phyloP scores from a whole-genome alignment of 2,888 invertebrate species.

The Theodoxus fluviatilis region DNA sequence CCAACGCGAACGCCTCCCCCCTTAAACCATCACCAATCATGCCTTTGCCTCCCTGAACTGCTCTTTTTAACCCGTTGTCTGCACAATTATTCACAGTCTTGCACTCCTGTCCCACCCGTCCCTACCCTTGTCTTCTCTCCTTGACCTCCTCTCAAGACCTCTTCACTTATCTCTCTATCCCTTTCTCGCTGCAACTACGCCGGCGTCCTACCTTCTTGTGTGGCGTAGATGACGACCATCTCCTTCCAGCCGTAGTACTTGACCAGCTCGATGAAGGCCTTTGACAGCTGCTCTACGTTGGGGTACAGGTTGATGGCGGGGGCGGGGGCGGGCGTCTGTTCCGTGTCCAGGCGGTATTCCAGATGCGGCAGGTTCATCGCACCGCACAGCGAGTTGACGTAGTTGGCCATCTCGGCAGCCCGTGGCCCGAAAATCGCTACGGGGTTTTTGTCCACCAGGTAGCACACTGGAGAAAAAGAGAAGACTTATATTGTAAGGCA shows the following conservation, averaged over 20 bases:
- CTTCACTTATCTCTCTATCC: no score
- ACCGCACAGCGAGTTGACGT: conserved; percentile 84
- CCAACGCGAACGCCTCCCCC: no score
- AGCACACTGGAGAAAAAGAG: conserved; percentile 52
- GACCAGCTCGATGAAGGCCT: conserved; percentile 82
- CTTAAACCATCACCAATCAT: no score
- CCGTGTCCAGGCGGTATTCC: conserved; percentile 73
- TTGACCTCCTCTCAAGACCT: no score
- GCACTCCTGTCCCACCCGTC: no score
- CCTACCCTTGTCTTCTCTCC: no score
- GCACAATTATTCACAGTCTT: no score
- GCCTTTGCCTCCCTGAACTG: no score
- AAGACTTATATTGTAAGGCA: no score
- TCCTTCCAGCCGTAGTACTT: conserved; percentile 81
- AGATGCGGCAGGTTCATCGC: conserved; percentile 86
- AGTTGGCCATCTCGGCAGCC: conserved; percentile 73
- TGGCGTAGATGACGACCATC: conserved; percentile 86
- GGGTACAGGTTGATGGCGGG: conserved; percentile 86
- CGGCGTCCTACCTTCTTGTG: conserved; percentile 81
- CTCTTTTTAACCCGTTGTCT: no score
- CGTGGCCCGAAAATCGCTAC: conserved; percentile 87
- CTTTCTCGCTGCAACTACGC: no score
- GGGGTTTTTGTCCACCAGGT: conserved; percentile 72
- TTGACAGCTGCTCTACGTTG: conserved; percentile 78
- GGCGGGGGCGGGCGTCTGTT: conserved; percentile 72